These are phyloP conservation scores for Athripsodes cinereus DNA, from an alignment of 2,888 invertebrate genomes.

Conservation along the genomic window DNA sequence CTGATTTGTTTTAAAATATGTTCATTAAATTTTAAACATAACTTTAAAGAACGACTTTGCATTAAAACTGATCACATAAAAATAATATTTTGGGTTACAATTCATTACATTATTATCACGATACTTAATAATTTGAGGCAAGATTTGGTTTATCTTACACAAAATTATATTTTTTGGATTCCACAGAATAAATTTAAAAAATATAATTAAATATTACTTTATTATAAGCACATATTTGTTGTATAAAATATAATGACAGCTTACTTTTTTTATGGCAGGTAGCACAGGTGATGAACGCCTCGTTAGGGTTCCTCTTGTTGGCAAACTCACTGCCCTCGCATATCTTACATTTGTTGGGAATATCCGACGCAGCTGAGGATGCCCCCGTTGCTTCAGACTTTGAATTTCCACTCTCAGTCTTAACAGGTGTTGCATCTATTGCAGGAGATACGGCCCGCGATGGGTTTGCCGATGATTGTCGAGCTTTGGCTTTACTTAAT, in stretches of 20 bases:
- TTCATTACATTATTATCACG: too few species aligned
- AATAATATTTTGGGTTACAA: too few species aligned
- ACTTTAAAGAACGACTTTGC: too few species aligned
- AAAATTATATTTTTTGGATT: too few species aligned
- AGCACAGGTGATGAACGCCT: conserved; percentile 55
- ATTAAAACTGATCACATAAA: too few species aligned
- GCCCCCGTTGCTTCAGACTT: conserved; percentile 25
- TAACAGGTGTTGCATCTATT: neutral
- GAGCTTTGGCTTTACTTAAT: neutral
- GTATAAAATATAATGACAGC: conserved; percentile 25
- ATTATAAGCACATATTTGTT: too few species aligned
- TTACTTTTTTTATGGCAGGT: conserved; percentile 53
- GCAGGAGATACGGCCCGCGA: conserved; percentile 8
- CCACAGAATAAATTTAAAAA: too few species aligned
- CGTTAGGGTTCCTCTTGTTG: conserved; percentile 53
- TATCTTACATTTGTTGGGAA: conserved; percentile 47
- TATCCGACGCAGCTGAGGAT: conserved; percentile 30
- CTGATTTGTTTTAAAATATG: too few species aligned
- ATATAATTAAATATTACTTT: too few species aligned
- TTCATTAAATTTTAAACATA: too few species aligned
- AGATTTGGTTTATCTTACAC: too few species aligned
- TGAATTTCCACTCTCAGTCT: neutral
- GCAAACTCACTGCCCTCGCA: conserved; percentile 52
- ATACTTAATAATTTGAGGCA: too few species aligned
- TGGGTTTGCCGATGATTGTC: conserved; percentile 11